Conservation (phyloP, 2,888 invertebrate genomes). For the Sarcophaga caerulescens region DNA sequence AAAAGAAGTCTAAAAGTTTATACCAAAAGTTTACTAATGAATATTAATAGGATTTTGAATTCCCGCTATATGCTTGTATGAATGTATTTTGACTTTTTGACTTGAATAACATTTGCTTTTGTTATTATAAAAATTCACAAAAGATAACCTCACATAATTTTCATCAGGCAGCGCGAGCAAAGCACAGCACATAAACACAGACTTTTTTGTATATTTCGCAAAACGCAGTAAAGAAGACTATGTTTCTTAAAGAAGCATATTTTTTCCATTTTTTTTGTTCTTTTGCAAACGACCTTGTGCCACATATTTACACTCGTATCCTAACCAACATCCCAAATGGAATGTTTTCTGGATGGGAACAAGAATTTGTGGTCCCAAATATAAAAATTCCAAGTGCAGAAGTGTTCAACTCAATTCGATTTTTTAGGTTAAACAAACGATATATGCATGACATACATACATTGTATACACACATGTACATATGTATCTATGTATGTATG, state of each 20-base stretch:
- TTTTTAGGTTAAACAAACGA: constrained; percentile 31
- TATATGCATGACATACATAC: not conserved
- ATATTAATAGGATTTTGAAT: constrained; percentile 23
- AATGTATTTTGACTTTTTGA: constrained; percentile 25
- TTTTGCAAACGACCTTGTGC: constrained; percentile 33
- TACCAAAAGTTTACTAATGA: constrained; percentile 3
- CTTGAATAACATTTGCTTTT: constrained; percentile 43
- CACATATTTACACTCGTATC: constrained; percentile 20
- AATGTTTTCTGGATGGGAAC: not conserved
- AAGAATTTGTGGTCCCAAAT: constrained; percentile 13
- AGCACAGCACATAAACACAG: not conserved
- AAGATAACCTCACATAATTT: constrained; percentile 38
- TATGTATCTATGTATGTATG: not conserved
- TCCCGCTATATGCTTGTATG: not conserved
- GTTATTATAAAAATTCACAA: constrained; percentile 41
- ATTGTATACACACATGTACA: not conserved
- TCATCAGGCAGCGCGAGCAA: not conserved
- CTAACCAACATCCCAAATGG: not conserved
- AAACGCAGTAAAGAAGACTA: constrained; percentile 29
- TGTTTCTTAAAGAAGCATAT: no score
- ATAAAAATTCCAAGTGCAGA: constrained; percentile 23
- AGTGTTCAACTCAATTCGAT: not conserved
- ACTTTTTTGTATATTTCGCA: constrained; percentile 17
- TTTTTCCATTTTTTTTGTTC: no score
- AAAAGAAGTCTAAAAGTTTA: not conserved